phyloP scores from a whole-genome alignment of 2,113 vertebrate species.

The Melanerpes aurifrons region DNA sequence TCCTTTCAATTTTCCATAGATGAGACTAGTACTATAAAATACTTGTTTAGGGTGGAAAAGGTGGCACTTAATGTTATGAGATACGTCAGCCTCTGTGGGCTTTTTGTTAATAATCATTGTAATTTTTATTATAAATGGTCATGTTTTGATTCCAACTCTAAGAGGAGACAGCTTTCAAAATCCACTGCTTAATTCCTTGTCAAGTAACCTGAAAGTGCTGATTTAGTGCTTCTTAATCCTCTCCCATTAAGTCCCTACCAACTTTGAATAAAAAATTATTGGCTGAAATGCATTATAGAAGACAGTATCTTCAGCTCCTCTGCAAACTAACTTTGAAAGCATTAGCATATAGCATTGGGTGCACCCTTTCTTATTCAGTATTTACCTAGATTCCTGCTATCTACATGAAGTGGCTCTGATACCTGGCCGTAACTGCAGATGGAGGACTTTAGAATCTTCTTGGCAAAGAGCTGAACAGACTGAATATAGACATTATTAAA shows the following conservation, averaged over 20 bases:
- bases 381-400: background rate
- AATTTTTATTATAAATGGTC: background rate
- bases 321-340: background rate
- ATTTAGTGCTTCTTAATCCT: background rate
- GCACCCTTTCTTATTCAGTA: background rate
- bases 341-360: background rate
- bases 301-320: background rate
- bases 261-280: background rate
- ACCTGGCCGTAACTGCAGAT: background rate
- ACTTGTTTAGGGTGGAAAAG: background rate
- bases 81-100: background rate
- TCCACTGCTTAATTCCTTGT: background rate
- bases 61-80: background rate
- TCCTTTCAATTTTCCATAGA: background rate
- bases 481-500: background rate
- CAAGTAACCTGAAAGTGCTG: background rate
- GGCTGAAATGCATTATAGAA: background rate
- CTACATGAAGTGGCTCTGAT: background rate
- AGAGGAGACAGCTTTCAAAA: background rate
- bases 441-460: background rate
- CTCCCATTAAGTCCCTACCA: background rate
- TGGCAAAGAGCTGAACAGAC: background rate
- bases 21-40: background rate
- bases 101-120: background rate
- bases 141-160: background rate